Base-by-base conservation (phyloP, 2,888 invertebrate species). In the Tenthredo amoena region DNA sequence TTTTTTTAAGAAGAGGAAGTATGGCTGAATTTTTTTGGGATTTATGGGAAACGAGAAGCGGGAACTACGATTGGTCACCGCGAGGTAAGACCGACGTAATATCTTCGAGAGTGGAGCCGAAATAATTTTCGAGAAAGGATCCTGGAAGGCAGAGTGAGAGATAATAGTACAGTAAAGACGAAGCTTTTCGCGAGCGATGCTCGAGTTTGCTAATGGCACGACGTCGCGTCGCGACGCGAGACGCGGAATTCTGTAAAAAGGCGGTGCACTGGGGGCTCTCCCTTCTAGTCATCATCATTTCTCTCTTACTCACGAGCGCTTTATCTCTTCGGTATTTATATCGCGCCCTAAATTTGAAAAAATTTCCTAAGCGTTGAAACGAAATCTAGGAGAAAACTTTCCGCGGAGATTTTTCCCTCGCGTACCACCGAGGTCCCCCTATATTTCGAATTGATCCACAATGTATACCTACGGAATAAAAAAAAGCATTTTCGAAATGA, bases 131-230 rank as follows among this genome's bases (percentile, higher is more conserved):
- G 62, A 58, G 62, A 62, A 81, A 37, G 62, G 81, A 62, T 81
- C 81, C 40, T 5, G 47, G 77, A 6, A 77, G 55, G 55, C 77
- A 18, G 77, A 55, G 62, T 50, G n/a, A 58, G 62, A 40, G 40
- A 81, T 81, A 81, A 81, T 81, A 58, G 81, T 81, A 62, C 40
- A 18, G 81, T 58, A 81, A 81, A 81, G 81, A 81, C 58, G 81
- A n/a, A 37, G 81, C 37, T 62, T 58, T 62, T 37, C 55, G n/a
- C 12, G 26, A 47, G 76, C 50, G 47, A 50, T 77, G 76, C 31
- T 50, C 26, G 76, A 77, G 79, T 26, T 40, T 40, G 79, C 79
- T 79, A 79, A 79, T 79, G 79, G 79, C 40, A 58, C 62, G 34
- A 31, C 77, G 55, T 50, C 43, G 76, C 50, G 76, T 1, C 50